Conservation (phyloP, 2,888 invertebrate species). For the Patella caerulea region DNA sequence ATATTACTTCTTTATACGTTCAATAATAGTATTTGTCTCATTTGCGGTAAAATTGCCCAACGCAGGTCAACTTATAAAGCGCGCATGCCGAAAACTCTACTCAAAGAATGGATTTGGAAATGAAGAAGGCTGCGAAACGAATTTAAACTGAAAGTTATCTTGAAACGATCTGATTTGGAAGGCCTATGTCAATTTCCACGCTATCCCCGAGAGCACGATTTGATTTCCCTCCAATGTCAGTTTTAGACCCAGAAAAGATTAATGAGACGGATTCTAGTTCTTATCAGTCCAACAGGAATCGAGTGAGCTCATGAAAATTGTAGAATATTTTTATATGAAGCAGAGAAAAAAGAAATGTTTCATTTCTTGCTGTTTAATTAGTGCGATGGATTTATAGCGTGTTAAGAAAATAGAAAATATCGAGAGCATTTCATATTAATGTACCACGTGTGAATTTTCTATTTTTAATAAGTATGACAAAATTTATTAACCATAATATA, state of each 20-base stretch:
- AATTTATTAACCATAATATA: too few relatives aligned
- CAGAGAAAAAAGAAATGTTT: neutral
- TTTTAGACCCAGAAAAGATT: neutral
- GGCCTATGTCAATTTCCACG: slow-evolving; percentile 12
- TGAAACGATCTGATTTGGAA: neutral
- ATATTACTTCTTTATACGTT: slow-evolving; percentile 10
- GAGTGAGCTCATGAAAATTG: slow-evolving; percentile 12
- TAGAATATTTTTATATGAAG: slow-evolving; percentile 9
- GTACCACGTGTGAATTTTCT: too few relatives aligned
- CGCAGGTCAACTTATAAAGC: slow-evolving; percentile 9
- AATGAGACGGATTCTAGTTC: slow-evolving; percentile 1
- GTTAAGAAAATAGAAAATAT: too few relatives aligned
- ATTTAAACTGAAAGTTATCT: slow-evolving; percentile 10
- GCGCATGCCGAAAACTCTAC: neutral
- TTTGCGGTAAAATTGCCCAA: slow-evolving; percentile 10
- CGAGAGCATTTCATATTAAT: too few relatives aligned
- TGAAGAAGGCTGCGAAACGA: slow-evolving; percentile 8
- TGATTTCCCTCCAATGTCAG: slow-evolving; percentile 6
- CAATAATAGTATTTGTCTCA: neutral
- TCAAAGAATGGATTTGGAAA: neutral
- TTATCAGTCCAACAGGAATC: slow-evolving; percentile 7
- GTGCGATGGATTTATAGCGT: too few relatives aligned
- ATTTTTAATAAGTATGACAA: too few relatives aligned
- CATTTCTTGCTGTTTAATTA: neutral
- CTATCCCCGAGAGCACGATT: slow-evolving; percentile 12